These are phyloP conservation scores for Pao palembangensis DNA, from an alignment of 2,113 vertebrate species.

Conservation along the genomic window DNA sequence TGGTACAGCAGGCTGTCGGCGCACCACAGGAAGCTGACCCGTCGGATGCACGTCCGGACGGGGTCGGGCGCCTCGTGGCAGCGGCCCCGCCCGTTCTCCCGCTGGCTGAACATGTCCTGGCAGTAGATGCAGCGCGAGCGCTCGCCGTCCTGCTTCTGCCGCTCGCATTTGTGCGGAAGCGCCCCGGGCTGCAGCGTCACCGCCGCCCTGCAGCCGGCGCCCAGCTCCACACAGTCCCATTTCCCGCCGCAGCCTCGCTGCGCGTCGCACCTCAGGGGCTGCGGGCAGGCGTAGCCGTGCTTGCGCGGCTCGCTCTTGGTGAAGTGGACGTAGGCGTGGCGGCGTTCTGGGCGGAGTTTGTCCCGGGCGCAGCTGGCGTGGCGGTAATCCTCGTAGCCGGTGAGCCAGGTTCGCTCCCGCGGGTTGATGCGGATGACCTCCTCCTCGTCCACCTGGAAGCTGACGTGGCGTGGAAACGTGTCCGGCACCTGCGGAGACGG, in stretches of 20 bases:
- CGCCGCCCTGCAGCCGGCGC: constrained; percentile 55
- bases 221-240: constrained; percentile 75
- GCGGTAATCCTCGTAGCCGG: constrained; percentile 91
- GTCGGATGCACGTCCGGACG: constrained; percentile 86
- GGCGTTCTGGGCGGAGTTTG: constrained; percentile 73
- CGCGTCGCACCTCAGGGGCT: constrained; percentile 62
- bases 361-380: constrained; percentile 77
- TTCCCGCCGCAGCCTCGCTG: constrained; percentile 73
- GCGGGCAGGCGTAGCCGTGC: constrained; percentile 87
- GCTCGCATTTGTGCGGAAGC: constrained; percentile 72
- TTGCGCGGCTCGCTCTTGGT: constrained; percentile 86
- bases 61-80: constrained; percentile 93
- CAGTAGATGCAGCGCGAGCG: constrained; percentile 88
- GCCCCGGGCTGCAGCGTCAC: constrained; percentile 83
- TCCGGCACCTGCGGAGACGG: constrained; percentile 64
- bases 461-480: constrained; percentile 82
- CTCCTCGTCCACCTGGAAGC: constrained; percentile 87
- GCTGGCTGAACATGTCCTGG: constrained; percentile 89
- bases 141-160: constrained; percentile 78
- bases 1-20: constrained; percentile 97
- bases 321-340: constrained; percentile 85
- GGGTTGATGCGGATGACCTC: constrained; percentile 92
- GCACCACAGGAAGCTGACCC: constrained; percentile 96
- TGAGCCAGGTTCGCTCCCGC: constrained; percentile 88
- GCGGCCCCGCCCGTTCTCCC: constrained; percentile 85